A percentile compares a stretch with the other conserved stretches of the same genome.
Evolutionary conservation across 1,140 invertebrate species (phyloP).

Genomic region (Heliconius himera): DNA sequence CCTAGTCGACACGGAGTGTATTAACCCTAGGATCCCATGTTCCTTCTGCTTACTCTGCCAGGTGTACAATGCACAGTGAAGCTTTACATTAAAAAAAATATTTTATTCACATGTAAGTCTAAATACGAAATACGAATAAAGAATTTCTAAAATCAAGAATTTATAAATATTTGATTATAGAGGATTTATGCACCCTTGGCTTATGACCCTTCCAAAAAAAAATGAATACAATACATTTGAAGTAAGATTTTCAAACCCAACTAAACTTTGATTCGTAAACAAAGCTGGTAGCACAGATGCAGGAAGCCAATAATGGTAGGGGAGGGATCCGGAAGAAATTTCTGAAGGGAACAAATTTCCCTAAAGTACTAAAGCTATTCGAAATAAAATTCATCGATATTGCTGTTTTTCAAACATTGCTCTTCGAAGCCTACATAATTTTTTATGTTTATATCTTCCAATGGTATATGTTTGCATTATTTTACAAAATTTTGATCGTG

Average conservation of each 20-base stretch:
- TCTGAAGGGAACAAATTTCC: constrained; percentile 69
- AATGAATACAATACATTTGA: constrained; percentile 31
- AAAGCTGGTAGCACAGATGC: constrained; percentile 74
- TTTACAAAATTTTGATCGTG: not conserved
- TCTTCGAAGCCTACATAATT: constrained; percentile 39
- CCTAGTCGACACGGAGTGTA: too few relatives aligned
- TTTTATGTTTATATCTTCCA: constrained; percentile 33
- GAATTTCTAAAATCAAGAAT: not conserved
- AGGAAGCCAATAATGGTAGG: constrained; percentile 72
- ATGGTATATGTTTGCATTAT: not conserved
- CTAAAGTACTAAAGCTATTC: constrained; percentile 71
- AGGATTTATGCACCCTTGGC: constrained; percentile 28
- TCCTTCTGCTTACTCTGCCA: too few relatives aligned
- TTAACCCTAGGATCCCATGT: too few relatives aligned
- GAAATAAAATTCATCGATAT: constrained; percentile 77
- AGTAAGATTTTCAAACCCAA: constrained; percentile 37
- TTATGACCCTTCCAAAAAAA: constrained; percentile 8
- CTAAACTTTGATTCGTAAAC: constrained; percentile 46
- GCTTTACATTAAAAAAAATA: too few relatives aligned
- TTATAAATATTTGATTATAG: not conserved
- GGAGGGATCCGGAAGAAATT: constrained; percentile 52
- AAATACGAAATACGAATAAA: too few relatives aligned
- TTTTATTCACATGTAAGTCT: too few relatives aligned
- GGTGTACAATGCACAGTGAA: too few relatives aligned
- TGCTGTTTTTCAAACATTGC: constrained; percentile 58